Evolutionary conservation across 2,888 invertebrate species (phyloP), one percentile per base, ranked within the genome.

Genomic region (Melinaea marsaeus): DNA sequence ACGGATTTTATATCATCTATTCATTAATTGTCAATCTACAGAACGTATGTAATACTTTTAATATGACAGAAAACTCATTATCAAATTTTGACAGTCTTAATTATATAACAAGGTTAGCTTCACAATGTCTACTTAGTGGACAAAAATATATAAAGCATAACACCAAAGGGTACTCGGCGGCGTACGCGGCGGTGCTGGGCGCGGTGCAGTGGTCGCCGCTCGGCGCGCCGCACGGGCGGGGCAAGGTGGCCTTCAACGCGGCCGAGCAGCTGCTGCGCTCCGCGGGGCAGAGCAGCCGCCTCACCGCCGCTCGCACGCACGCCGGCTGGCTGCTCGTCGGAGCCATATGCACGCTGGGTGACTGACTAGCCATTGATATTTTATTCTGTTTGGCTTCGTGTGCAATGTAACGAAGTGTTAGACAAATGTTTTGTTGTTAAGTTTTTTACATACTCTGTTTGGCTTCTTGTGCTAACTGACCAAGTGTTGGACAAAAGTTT

Each of bases 261-360:
- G 99, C 99, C 0, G 99, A 99, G 88, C 99, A 99, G 80, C 87
- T 99, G 72, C 87, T 99, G 57, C 92, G 99, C 68, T 98, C 98
- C 67, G 99, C 99, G 0, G 97, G 97, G 75, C 99, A 99, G 88
- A 99, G 98, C 85, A 98, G 98, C 82, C 93, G 99, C 59, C 92
- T 99, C 62, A 98, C 99, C 0, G 92, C 98, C 67, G 97, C 98
- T 73, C 93, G 99, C 77, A 98, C 99, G 1, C 98, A 98, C 81
- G 98, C 99, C 46, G 99, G 99, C 37, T 99, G 99, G 99, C 92
- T 99, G 57, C 92, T 99, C 54, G 97, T 99, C 73, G 98, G 98
- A 46, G 96, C 99, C 61, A 97, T 99, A 61, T 98, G 99, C 94
- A 98, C 98, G 0, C 87, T 99, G 71, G 98, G 96, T 94, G 83